Evolutionary conservation across 2,113 vertebrate species (phyloP).

Genomic region (Pterocles orientalis): DNA sequence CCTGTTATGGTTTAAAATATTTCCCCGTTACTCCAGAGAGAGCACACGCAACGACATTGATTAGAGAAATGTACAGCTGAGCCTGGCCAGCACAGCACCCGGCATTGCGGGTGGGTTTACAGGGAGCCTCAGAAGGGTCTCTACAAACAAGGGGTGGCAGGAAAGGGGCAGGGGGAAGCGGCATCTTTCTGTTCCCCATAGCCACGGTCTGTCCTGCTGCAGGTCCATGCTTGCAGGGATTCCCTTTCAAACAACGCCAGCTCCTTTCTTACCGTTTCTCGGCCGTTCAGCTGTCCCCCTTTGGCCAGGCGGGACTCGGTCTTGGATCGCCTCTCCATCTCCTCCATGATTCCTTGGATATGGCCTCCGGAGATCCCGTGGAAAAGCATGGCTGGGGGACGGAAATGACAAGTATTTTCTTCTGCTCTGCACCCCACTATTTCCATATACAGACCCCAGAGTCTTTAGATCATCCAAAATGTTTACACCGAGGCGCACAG

Average conservation of each 20-base stretch:
- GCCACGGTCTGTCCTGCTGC: neutral
- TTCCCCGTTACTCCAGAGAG: neutral
- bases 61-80: neutral
- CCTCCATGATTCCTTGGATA: constrained; percentile 99
- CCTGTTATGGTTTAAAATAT: neutral
- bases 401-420: constrained; percentile 96
- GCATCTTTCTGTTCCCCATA: neutral
- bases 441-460: constrained; percentile 94
- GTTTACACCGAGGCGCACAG: constrained; percentile 64
- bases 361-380: constrained; percentile 99
- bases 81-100: neutral
- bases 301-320: constrained; percentile 93
- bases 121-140: neutral
- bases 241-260: neutral
- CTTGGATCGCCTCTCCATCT: constrained; percentile 98
- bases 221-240: neutral
- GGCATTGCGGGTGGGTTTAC: neutral
- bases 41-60: neutral
- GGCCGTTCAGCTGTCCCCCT: constrained; percentile 94
- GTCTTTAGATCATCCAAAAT: constrained; percentile 86
- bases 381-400: constrained; percentile 99
- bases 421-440: constrained; percentile 97
- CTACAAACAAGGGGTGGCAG: neutral
- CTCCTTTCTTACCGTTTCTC: constrained; percentile 90
- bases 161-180: neutral